Evolutionary conservation across 2,797 vertebrate genomes (phyloP).

Genomic region (Muscicapa comitata): DNA sequence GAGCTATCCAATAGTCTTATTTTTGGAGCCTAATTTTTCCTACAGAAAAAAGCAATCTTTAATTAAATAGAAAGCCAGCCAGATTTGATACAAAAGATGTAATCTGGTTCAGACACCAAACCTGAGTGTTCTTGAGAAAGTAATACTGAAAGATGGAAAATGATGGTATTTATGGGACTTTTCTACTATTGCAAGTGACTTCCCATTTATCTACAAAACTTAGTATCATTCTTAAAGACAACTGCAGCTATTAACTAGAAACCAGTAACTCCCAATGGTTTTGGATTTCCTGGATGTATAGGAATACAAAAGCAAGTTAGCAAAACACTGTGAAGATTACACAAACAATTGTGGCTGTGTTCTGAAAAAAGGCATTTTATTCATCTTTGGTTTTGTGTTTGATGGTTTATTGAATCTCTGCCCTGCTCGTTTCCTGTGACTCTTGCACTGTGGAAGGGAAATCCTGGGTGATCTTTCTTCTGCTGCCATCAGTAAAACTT

Average conservation of each 20-base stretch:
- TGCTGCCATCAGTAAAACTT: not conserved
- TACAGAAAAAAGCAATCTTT: conserved; percentile 23
- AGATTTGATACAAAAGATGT: not conserved
- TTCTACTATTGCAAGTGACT: not conserved
- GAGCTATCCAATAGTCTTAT: not conserved
- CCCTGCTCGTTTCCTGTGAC: not conserved
- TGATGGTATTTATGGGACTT: not conserved
- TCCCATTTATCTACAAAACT: not conserved
- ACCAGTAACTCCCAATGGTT: not conserved
- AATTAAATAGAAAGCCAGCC: conserved; percentile 30
- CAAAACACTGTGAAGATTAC: not conserved
- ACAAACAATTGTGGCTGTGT: not conserved
- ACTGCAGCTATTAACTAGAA: not conserved
- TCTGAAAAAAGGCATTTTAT: not conserved
- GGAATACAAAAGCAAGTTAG: not conserved
- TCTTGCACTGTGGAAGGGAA: not conserved
- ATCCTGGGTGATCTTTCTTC: not conserved
- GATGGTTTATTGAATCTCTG: not conserved
- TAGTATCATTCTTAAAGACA: not conserved
- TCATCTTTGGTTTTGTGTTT: not conserved
- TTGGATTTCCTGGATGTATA: not conserved
- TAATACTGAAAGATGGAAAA: not conserved
- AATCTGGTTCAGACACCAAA: not conserved
- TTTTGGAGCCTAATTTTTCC: conserved; percentile 24
- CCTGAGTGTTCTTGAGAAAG: not conserved